Evolutionary conservation across 2,888 invertebrate genomes (phyloP).

Genomic region (Perizoma affinitatum): DNA sequence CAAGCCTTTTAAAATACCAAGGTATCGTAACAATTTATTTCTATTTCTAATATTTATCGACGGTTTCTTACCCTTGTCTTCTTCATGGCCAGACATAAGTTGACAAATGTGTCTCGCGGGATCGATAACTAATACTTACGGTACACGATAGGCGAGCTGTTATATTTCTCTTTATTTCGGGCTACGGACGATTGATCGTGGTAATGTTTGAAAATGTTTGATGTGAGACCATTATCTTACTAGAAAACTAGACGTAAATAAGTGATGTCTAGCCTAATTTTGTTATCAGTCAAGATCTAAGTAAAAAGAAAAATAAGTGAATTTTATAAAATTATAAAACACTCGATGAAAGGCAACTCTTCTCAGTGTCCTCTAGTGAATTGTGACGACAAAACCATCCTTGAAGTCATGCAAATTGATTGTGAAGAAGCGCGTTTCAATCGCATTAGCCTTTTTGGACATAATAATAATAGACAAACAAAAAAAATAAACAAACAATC

Average conservation of each 20-base stretch:
- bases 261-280: not conserved
- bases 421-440: no score
- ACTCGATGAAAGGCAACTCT: no score
- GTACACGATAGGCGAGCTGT: constrained; percentile 13
- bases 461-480: no score
- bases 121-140: constrained; percentile 30
- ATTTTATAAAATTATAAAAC: no score
- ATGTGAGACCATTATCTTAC: not conserved
- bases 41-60: constrained; percentile 28
- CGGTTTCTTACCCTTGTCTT: constrained; percentile 30
- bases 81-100: constrained; percentile 27
- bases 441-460: no score
- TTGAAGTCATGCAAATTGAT: no score
- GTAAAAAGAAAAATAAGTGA: no score
- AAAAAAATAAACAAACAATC: no score
- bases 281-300: not conserved
- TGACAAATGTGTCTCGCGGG: constrained; percentile 34
- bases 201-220: constrained; percentile 9
- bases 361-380: no score
- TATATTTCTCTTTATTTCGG: constrained; percentile 7
- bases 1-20: no score
- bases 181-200: constrained; percentile 13
- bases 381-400: no score
- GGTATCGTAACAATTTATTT: constrained; percentile 13
- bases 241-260: constrained; percentile 1